Conservation (phyloP, 2,888 invertebrate species). For the Rhagium mordax region DNA sequence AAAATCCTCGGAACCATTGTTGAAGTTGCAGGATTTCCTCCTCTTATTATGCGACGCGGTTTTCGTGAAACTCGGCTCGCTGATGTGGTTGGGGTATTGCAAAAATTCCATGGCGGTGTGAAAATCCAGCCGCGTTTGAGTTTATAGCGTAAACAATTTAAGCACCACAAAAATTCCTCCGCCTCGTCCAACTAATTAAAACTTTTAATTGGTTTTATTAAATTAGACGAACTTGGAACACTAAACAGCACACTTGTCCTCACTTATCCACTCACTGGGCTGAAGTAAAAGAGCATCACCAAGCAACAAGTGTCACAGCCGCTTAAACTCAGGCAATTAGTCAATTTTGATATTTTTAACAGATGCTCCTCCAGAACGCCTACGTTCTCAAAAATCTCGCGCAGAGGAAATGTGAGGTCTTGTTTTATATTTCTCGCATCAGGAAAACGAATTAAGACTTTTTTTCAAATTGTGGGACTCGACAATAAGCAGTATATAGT, state of each 20-base stretch:
- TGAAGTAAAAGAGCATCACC: slow-evolving; percentile 36
- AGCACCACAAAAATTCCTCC: slow-evolving; percentile 18
- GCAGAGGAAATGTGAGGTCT: slow-evolving; percentile 29
- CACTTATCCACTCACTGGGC: slow-evolving; percentile 3
- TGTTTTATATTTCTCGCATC: neutral
- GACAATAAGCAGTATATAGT: no score
- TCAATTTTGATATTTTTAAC: slow-evolving; percentile 58
- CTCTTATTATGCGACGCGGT: slow-evolving; percentile 42
- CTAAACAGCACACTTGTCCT: slow-evolving; percentile 9
- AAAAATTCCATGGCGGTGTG: slow-evolving; percentile 42
- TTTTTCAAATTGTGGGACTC: no score
- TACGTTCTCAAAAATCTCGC: slow-evolving; percentile 40
- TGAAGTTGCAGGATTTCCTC: slow-evolving; percentile 49
- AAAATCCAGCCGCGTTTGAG: neutral
- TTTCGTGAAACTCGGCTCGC: slow-evolving; percentile 37
- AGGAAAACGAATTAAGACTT: neutral
- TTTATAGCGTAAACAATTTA: neutral
- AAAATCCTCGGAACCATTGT: slow-evolving; percentile 40
- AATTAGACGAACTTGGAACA: slow-evolving; percentile 20
- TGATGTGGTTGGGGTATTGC: slow-evolving; percentile 39
- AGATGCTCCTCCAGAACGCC: slow-evolving; percentile 56
- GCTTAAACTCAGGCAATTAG: slow-evolving; percentile 47
- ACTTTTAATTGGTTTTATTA: slow-evolving; percentile 37
- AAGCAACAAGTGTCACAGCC: slow-evolving; percentile 49
- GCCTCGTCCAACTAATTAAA: slow-evolving; percentile 21